These are phyloP conservation scores for Chaetorhynchus papuensis DNA, from an alignment of 2,113 vertebrate genomes.

Conservation along the genomic window DNA sequence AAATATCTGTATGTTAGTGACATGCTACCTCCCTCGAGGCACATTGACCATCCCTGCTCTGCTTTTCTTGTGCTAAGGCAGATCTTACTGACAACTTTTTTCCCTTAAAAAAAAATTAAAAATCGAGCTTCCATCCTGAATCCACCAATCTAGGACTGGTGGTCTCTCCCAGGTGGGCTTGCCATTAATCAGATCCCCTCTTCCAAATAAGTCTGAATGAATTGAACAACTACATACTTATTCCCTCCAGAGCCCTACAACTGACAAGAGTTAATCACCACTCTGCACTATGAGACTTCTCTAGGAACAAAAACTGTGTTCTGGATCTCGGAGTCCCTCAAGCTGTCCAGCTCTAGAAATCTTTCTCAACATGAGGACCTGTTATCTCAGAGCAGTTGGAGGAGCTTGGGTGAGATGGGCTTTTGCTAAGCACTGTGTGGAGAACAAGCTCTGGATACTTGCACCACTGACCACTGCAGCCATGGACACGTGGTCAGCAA, in stretches of 20 bases:
- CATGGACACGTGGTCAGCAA: not conserved
- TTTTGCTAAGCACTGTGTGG: not conserved
- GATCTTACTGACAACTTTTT: not conserved
- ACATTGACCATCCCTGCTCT: not conserved
- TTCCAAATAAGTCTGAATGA: not conserved
- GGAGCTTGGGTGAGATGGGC: not conserved
- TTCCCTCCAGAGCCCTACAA: not conserved
- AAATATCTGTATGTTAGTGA: not conserved
- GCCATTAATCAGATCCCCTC: not conserved
- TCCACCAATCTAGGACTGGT: constrained; percentile 37
- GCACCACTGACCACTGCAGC: not conserved
- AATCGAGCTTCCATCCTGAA: constrained; percentile 11
- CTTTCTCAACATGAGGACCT: not conserved
- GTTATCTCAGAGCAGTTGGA: not conserved
- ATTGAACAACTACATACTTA: not conserved
- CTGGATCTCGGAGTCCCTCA: not conserved
- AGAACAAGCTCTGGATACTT: not conserved
- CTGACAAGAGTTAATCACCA: not conserved
- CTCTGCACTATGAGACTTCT: not conserved
- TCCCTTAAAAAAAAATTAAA: not conserved
- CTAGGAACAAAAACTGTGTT: not conserved
- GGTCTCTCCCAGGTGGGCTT: not conserved
- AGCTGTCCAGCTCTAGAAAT: not conserved
- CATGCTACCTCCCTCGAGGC: not conserved
- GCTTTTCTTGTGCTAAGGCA: not conserved